Base-by-base conservation (phyloP, 2,888 invertebrate species). In the Pandemis corylana region DNA sequence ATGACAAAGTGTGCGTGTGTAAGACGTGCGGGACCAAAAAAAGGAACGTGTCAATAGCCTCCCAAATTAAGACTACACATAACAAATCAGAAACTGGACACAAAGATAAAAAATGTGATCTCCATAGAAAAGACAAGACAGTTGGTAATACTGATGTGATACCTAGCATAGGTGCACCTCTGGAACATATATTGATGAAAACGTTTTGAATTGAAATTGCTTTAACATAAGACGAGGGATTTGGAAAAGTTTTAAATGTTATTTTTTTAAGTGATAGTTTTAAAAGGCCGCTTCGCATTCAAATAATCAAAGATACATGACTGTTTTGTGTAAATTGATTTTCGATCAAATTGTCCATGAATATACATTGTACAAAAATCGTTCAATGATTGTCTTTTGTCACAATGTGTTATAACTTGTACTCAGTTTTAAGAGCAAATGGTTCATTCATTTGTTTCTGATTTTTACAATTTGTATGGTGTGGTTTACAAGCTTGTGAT, bases 11-110 rank as follows among this genome's bases (percentile, higher is more conserved):
- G 76, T 86, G 89, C 81, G 80, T 80, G 71, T 82, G 82, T 62
- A 88, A 89, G 83, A 80, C 83, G 13, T 90, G 89, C 80, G 90
- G 87, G 85, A 86, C 83, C 83, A 90, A 92, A 87, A 93, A 93
- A 83, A 86, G 91, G 56, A 85, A 87, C 68, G 76, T 93, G 53
- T 93, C 93, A 62, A 83, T 94, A 79, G 86, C 92, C 7, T 84
- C 89, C 2, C 93, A 92, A 86, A 88, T 93, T 76, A 94, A 94
- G 81, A 91, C 88, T 73, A 93, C 89, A 36, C 92, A 93, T 70
- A 94, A 94, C 76, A 93, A 93, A 86, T 94, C 93, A 6, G 93
- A 93, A 81, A 90, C 85, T 56, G 90, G 92, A 77, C 87, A 89
- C 12, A 93, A 93, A 82, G 85, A 87, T 59, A 92, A 92, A 81